These are phyloP conservation scores for Entelurus aequoreus DNA, from an alignment of 2,113 vertebrate species.

Conservation along the genomic window DNA sequence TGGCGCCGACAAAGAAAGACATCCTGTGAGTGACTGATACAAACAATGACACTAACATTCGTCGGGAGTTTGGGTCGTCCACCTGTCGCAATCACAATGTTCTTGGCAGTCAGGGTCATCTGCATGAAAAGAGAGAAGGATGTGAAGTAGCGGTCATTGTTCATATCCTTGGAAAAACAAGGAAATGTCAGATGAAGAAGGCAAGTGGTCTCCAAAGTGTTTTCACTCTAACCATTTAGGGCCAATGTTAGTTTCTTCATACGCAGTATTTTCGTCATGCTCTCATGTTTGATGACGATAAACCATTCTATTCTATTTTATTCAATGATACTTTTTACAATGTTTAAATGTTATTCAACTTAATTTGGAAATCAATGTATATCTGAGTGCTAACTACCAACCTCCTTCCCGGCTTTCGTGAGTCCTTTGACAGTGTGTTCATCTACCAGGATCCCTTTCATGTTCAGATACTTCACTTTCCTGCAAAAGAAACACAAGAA, in stretches of 20 bases:
- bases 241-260: neutral
- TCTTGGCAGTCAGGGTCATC: slow-evolving; percentile 79
- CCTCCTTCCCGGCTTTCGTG: slow-evolving; percentile 82
- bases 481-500: slow-evolving; percentile 61
- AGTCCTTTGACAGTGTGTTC: slow-evolving; percentile 74
- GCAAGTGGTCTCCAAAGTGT: slow-evolving; percentile 24
- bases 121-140: slow-evolving; percentile 51
- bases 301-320: neutral
- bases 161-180: slow-evolving; percentile 35
- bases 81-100: slow-evolving; percentile 90
- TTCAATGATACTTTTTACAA: no score
- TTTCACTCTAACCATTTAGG: slow-evolving; percentile 16
- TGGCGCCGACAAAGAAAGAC: neutral
- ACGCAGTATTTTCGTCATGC: neutral
- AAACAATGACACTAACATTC: slow-evolving; percentile 67
- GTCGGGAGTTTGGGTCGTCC: slow-evolving; percentile 85
- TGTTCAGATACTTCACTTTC: slow-evolving; percentile 90
- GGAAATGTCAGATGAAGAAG: slow-evolving; percentile 43
- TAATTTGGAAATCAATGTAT: neutral
- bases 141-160: slow-evolving; percentile 9
- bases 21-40: neutral
- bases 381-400: slow-evolving; percentile 43
- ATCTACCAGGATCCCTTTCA: slow-evolving; percentile 83
- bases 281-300: no score
- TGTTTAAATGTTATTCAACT: no score